Base-by-base conservation (phyloP, 2,888 invertebrate genomes). In the Pollenia amentaria region DNA sequence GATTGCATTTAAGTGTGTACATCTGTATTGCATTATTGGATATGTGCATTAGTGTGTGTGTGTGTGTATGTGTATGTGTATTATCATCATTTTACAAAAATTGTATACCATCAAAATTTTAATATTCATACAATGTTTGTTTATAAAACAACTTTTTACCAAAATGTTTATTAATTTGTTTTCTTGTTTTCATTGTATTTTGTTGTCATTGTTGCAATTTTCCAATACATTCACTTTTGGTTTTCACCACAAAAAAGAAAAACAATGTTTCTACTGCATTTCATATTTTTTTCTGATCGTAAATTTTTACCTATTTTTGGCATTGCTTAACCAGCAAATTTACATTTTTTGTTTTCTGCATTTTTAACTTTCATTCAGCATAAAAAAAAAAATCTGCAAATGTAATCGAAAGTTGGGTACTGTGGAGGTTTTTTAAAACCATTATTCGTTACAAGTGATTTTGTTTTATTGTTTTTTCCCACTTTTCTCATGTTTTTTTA, bases 271-370 rank as follows among this genome's bases (percentile, higher is more conserved):
- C 57, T 72, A 14, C 21, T 77, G 65, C 48, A 18, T 48, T 29
- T 81, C 53, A 48, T 60, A 42, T 81, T 18, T 42, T 55, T 85
- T 69, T 62, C 46, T 46, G 2, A 53, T 21, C 72, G 62, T 18
- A 51, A 77, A 76, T 80, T 84, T 65, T 48, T 64, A 70, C 64
- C 64, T 57, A 70, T 83, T 76, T 70, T 78, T 78, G 62, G 40
- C 46, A 67, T 70, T 84, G 87, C 78, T 78, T 81, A 84, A 81
- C 64, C 60, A 75, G 80, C 84, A 81, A 16, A 44, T 81, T 81
- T 76, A 14, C 55, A 11, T 48, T 73, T 55, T 82, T 70, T 51
- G 9, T 48, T 38, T 51, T 73, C 44, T 18, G 29, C 42, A 70
- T 48, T 46, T 81, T 40, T n/a, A 72, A 72, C 64, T 75, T 81